Percentiles rank a stretch among this genome's conserved stretches.
These are phyloP conservation scores for Micropoecilia bifurca DNA, from an alignment of 2,797 vertebrate species.

Conservation along the genomic window DNA sequence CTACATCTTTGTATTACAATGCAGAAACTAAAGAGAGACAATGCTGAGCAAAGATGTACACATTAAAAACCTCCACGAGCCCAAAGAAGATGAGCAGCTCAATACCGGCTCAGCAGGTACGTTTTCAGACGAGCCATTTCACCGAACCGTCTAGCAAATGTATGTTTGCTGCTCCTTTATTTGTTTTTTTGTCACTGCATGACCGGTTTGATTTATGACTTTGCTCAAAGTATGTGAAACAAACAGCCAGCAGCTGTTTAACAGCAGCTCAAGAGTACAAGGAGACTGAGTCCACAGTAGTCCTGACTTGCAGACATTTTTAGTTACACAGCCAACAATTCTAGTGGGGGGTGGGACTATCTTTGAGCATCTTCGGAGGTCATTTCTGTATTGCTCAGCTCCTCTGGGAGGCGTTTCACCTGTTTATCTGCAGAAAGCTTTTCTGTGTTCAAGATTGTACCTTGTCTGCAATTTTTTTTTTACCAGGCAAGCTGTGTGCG, in stretches of 20 bases:
- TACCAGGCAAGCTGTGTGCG: not conserved
- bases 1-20: not conserved
- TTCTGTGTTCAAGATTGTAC: not conserved
- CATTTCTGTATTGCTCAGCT: not conserved
- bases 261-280: not conserved
- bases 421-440: not conserved
- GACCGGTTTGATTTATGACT: not conserved
- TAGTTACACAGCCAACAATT: not conserved
- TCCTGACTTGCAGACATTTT: not conserved
- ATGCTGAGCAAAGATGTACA: not conserved
- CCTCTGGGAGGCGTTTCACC: not conserved
- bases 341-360: not conserved
- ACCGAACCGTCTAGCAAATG: not conserved
- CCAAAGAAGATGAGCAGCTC: slow-evolving; percentile 16
- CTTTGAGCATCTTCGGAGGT: slow-evolving; percentile 1
- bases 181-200: not conserved
- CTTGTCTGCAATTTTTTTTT: not conserved
- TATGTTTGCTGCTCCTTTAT: not conserved
- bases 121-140: not conserved
- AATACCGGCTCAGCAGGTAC: not conserved
- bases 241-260: not conserved
- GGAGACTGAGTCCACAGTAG: not conserved
- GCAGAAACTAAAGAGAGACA: too few species aligned
- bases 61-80: not conserved
- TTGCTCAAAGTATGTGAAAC: not conserved